Conservation (phyloP, 2,113 vertebrate species). For the Ariopsis seemanni region DNA sequence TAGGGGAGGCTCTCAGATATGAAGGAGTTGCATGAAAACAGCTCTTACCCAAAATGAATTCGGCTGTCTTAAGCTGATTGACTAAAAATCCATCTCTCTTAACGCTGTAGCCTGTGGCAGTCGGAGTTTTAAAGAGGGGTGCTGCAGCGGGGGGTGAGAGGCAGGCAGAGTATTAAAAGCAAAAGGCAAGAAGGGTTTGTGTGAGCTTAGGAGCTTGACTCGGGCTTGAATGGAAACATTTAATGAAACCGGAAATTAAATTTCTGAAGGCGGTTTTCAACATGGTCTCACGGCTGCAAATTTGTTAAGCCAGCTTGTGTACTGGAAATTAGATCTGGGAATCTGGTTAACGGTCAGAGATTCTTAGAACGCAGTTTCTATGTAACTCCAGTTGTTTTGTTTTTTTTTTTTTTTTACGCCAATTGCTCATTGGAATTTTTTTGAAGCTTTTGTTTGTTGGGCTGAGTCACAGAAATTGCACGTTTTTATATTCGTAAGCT, state of each 20-base stretch:
- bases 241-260: constrained; percentile 43
- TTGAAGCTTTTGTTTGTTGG: neutral
- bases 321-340: neutral
- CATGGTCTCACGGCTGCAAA: neutral
- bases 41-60: constrained; percentile 66
- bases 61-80: constrained; percentile 78
- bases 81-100: constrained; percentile 75
- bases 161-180: constrained; percentile 9
- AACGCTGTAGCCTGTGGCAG: constrained; percentile 66
- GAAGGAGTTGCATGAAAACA: constrained; percentile 73
- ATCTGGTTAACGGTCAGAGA: neutral
- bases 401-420: neutral
- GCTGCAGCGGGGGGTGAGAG: constrained; percentile 48
- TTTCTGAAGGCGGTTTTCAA: constrained; percentile 35
- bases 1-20: constrained; percentile 69
- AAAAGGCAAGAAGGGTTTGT: constrained; percentile 17
- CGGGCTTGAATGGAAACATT: constrained; percentile 11
- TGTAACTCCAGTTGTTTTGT: neutral
- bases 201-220: constrained; percentile 22
- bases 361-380: neutral
- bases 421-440: neutral
- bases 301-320: neutral
- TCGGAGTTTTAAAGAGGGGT: constrained; percentile 47
- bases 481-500: neutral
- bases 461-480: neutral